Evolutionary conservation across 2,888 invertebrate genomes (phyloP).

Genomic region (Calameuta idolon): DNA sequence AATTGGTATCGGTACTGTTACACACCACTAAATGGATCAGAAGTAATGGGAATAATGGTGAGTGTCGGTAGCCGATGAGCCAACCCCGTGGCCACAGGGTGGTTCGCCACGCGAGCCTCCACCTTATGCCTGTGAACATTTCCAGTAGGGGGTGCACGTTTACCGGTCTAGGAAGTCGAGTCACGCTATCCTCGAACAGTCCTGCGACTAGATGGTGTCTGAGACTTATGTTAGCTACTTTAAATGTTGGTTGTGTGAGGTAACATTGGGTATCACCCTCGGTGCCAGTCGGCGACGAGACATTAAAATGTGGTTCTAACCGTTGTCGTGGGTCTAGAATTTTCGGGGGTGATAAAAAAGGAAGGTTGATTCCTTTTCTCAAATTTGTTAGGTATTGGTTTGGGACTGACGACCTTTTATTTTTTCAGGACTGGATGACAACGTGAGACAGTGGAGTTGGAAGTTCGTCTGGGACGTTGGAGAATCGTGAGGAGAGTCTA

Average conservation of each 20-base stretch:
- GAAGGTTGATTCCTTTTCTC: neutral
- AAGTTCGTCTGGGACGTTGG: neutral
- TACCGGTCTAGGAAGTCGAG: constrained; percentile 22
- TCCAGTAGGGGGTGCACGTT: constrained; percentile 28
- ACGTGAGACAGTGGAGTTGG: neutral
- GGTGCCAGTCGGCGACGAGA: constrained; percentile 61
- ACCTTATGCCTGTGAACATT: constrained; percentile 34
- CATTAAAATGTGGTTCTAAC: constrained; percentile 41
- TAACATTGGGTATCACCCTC: constrained; percentile 53
- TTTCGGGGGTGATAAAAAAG: neutral
- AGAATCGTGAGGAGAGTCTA: constrained; percentile 24
- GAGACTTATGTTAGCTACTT: neutral
- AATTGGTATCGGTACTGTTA: neutral
- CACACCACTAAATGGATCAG: neutral
- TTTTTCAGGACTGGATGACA: neutral
- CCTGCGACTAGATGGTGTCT: constrained; percentile 1
- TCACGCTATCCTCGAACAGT: constrained; percentile 35
- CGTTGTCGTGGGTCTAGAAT: neutral
- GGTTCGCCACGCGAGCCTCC: constrained; percentile 62
- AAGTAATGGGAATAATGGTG: constrained; percentile 49
- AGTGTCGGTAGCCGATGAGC: constrained; percentile 48
- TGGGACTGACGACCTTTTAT: neutral
- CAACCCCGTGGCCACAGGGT: constrained; percentile 54
- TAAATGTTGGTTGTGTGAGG: neutral
- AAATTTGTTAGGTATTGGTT: neutral